A percentile compares a stretch with the other conserved stretches of the same genome.
These are phyloP conservation scores for Phoxinus dragarum DNA, from an alignment of 2,797 vertebrate species.

Conservation along the genomic window DNA sequence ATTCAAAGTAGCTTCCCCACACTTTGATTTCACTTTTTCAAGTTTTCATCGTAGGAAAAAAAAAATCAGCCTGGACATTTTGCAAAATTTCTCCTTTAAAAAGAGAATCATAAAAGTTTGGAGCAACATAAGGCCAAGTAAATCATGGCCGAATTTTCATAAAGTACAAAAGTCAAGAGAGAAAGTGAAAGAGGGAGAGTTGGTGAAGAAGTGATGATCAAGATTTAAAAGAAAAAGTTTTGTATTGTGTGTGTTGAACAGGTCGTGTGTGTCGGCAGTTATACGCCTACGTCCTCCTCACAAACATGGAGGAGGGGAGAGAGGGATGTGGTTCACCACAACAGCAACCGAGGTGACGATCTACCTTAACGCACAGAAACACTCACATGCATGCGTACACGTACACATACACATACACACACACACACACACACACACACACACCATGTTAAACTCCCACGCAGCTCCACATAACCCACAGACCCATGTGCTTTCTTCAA, in stretches of 20 bases:
- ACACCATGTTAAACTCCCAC: slow-evolving; percentile 37
- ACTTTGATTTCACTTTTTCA: neutral
- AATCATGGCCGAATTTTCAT: neutral
- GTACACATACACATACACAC: slow-evolving; percentile 40
- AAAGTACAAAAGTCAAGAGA: neutral
- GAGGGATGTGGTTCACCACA: slow-evolving; percentile 61
- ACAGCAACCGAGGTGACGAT: slow-evolving; percentile 51
- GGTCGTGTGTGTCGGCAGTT: slow-evolving; percentile 50
- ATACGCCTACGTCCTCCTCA: slow-evolving; percentile 45
- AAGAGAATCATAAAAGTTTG: neutral
- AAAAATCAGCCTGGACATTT: neutral
- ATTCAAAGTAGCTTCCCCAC: neutral
- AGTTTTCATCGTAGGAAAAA: neutral
- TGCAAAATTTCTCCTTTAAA: neutral
- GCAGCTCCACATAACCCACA: slow-evolving; percentile 42
- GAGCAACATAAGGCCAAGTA: neutral
- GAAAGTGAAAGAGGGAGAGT: slow-evolving; percentile 5
- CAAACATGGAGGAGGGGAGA: slow-evolving; percentile 47
- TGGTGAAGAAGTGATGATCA: slow-evolving; percentile 15
- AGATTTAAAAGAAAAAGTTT: slow-evolving; percentile 27
- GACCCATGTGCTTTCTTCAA: slow-evolving; percentile 42
- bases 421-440: slow-evolving; percentile 46
- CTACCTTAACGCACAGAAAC: slow-evolving; percentile 40
- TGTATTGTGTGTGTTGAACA: slow-evolving; percentile 14
- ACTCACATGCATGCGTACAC: neutral